Evolutionary conservation across 2,797 vertebrate genomes (phyloP).

Genomic region (Chiroxiphia lanceolata): DNA sequence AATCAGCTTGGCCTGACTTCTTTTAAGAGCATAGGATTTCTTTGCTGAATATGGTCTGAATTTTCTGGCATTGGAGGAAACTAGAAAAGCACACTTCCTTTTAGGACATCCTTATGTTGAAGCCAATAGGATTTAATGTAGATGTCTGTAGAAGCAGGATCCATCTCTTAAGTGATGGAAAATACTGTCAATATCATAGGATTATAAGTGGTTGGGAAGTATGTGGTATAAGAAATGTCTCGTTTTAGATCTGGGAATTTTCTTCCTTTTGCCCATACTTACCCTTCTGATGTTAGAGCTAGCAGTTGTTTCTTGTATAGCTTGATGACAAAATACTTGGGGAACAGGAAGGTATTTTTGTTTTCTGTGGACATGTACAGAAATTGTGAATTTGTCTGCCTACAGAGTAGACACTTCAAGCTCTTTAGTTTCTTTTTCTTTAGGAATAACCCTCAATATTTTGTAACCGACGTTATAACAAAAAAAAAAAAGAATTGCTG

Average conservation of each 20-base stretch:
- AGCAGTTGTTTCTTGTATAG: neutral
- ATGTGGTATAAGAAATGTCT: neutral
- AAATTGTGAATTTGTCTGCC: neutral
- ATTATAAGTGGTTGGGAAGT: neutral
- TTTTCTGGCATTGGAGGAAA: neutral
- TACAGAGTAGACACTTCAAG: neutral
- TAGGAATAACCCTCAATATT: neutral
- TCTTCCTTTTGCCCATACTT: neutral
- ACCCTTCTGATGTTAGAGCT: neutral
- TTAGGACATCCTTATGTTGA: neutral
- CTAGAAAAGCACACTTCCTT: neutral
- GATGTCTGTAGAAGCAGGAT: constrained; percentile 55
- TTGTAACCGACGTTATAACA: neutral
- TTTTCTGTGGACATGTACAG: neutral
- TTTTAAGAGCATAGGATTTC: neutral
- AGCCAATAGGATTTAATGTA: neutral
- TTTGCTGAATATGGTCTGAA: neutral
- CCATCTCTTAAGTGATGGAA: constrained; percentile 10
- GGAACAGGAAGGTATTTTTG: neutral
- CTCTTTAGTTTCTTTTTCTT: neutral
- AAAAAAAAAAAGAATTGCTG: neutral
- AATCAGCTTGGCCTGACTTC: neutral
- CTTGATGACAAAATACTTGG: neutral
- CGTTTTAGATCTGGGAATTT: neutral
- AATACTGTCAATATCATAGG: neutral